A percentile compares a stretch with the other conserved stretches of the same genome.
These are phyloP conservation scores for Drosophila incognita DNA, from an alignment of 2,888 invertebrate species.

Conservation along the genomic window DNA sequence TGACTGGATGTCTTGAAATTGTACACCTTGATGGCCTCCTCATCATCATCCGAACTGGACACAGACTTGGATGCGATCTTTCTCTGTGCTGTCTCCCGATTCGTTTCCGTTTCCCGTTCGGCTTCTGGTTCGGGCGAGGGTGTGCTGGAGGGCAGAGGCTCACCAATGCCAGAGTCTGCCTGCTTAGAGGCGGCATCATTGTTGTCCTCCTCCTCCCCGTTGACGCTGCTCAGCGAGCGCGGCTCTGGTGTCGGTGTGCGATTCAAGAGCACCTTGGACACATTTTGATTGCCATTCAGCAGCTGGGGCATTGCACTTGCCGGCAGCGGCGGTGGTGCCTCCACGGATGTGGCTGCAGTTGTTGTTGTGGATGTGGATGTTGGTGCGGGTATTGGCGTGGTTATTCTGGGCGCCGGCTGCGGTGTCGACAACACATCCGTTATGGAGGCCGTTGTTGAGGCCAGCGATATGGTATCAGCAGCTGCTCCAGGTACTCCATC, in stretches of 20 bases:
- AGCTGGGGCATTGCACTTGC: slow-evolving; percentile 27
- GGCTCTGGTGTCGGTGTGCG: slow-evolving; percentile 83
- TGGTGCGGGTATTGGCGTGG: slow-evolving; percentile 31
- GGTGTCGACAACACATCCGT: slow-evolving; percentile 58
- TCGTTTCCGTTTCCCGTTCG: not conserved
- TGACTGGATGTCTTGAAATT: slow-evolving; percentile 84
- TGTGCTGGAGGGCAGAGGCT: slow-evolving; percentile 58
- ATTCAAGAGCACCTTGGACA: slow-evolving; percentile 82
- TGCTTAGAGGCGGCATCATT: slow-evolving; percentile 82
- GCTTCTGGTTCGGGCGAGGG: slow-evolving; percentile 67
- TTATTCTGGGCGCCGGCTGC: slow-evolving; percentile 77
- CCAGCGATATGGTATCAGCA: slow-evolving; percentile 66
- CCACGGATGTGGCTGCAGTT: not conserved
- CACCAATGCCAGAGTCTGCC: slow-evolving; percentile 83
- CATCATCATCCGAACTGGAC: slow-evolving; percentile 84
- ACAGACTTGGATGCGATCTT: slow-evolving; percentile 52
- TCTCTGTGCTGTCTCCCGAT: not conserved
- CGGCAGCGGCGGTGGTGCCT: slow-evolving; percentile 34
- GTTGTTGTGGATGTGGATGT: not conserved
- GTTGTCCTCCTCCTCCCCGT: slow-evolving; percentile 58
- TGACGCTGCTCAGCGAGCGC: slow-evolving; percentile 66
- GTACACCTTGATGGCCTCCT: slow-evolving; percentile 84
- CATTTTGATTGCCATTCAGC: slow-evolving; percentile 57
- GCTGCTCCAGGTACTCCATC: slow-evolving; percentile 20
- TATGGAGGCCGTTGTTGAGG: slow-evolving; percentile 65